phyloP scores from a whole-genome alignment of 2,113 vertebrate genomes.

The Myiozetetes cayanensis region DNA sequence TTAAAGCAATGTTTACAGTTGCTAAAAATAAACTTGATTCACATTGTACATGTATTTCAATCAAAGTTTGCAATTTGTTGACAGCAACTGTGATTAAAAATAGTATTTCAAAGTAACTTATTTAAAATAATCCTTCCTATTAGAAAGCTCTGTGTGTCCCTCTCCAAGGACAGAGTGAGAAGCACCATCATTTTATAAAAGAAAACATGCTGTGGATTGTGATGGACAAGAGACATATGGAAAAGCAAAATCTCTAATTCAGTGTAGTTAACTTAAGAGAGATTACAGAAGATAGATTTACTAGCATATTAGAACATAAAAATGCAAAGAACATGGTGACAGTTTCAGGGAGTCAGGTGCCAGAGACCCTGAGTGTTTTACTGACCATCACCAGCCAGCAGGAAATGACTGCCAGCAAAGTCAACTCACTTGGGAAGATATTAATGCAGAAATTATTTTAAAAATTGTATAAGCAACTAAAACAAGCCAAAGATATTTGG shows the following conservation, averaged over 20 bases:
- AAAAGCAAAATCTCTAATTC: neutral
- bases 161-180: neutral
- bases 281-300: neutral
- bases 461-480: neutral
- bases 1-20: neutral
- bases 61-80: neutral
- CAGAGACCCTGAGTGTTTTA: neutral
- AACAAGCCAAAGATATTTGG: neutral
- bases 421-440: neutral
- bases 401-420: neutral
- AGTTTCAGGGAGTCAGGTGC: neutral
- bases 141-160: neutral
- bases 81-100: neutral
- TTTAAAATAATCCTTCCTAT: neutral
- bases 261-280: neutral
- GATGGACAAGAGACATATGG: neutral
- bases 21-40: neutral
- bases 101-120: neutral
- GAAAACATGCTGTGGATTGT: neutral
- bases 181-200: neutral
- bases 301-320: neutral
- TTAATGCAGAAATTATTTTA: neutral
- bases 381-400: neutral
- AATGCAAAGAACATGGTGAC: neutral
- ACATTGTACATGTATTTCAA: neutral